Evolutionary conservation across 1,140 invertebrate genomes (phyloP), one percentile per base, ranked within the genome.

Genomic region (Teleogryllus occipitalis): DNA sequence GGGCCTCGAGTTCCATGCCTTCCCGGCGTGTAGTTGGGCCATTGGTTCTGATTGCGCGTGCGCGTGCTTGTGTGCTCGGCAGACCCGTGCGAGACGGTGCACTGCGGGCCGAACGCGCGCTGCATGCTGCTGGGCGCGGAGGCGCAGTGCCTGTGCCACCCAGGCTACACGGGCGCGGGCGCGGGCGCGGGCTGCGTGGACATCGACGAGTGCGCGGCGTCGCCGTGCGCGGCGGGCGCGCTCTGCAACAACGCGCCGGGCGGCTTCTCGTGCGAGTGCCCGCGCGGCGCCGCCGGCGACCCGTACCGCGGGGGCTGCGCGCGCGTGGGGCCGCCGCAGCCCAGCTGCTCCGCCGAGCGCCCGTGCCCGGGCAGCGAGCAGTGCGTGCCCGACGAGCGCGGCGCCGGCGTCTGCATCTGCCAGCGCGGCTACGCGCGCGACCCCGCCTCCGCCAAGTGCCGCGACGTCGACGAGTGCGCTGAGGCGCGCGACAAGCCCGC

Each of bases 241-340:
- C 90, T 97, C 75, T 98, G 96, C 85, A 93, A 92, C 82, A 97
- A 98, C 84, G 90, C 95, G 82, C 93, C 94, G 0, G 96, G 96
- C 10, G 90, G 90, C 27, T 98, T 94, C 84, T 90, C 91, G 18
- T 98, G 96, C 83, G 94, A 96, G 83, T 98, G 96, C 86, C 95
- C 96, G 0, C 90, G 91, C 73, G 93, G 92, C 39, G 91, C 89
- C 78, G 83, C 92, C 86, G 83, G 95, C 89, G 89, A 94, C 89
- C 78, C 94, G 88, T 88, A 90, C 87, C 85, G 89, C 87, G 88
- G 87, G 8, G 94, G 93, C 46, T 96, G 95, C 83, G 86, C 88
- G 72, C 87, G 91, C 81, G 89, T 90, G 82, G 84, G 88, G 77
- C 89, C 89, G 12, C 89, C 90, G 77, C 89, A 89, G 12, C 89